Evolutionary conservation across 2,888 invertebrate species (phyloP).

Genomic region (Drosophila birchii): DNA sequence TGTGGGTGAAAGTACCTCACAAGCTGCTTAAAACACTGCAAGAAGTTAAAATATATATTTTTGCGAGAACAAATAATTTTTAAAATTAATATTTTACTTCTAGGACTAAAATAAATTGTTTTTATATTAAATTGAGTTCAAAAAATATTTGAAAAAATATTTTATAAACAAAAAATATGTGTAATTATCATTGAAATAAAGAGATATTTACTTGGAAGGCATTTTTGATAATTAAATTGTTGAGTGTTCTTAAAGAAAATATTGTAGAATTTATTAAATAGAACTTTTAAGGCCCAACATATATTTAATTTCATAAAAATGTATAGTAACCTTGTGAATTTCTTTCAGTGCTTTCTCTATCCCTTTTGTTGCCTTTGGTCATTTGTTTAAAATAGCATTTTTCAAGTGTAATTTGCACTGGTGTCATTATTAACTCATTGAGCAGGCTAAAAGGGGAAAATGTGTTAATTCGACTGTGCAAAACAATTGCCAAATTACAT

Average conservation of each 20-base stretch:
- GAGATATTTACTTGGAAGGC: fast-evolving
- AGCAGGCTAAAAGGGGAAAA: slow-evolving; percentile 30
- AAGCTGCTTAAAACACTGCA: slow-evolving; percentile 27
- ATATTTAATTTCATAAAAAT: neutral
- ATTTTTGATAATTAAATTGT: neutral
- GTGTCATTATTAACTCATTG: slow-evolving; percentile 68
- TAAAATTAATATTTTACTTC: too few relatives aligned
- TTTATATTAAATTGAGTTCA: fast-evolving
- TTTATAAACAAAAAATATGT: neutral
- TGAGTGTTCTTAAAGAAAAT: neutral
- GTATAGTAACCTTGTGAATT: fast-evolving
- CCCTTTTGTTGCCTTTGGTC: slow-evolving; percentile 5
- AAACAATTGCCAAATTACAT: slow-evolving; percentile 66
- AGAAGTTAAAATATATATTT: neutral
- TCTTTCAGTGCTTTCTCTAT: neutral
- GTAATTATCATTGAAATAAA: neutral
- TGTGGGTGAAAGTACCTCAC: slow-evolving; percentile 68
- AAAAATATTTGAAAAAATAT: neutral
- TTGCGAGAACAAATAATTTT: fast-evolving
- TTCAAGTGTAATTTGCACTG: slow-evolving; percentile 40
- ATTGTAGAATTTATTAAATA: neutral
- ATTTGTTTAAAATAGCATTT: neutral
- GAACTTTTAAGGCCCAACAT: neutral
- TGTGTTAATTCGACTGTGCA: slow-evolving; percentile 65
- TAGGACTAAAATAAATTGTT: neutral